phyloP scores from a whole-genome alignment of 1,140 invertebrate genomes.

The Atta cephalotes region DNA sequence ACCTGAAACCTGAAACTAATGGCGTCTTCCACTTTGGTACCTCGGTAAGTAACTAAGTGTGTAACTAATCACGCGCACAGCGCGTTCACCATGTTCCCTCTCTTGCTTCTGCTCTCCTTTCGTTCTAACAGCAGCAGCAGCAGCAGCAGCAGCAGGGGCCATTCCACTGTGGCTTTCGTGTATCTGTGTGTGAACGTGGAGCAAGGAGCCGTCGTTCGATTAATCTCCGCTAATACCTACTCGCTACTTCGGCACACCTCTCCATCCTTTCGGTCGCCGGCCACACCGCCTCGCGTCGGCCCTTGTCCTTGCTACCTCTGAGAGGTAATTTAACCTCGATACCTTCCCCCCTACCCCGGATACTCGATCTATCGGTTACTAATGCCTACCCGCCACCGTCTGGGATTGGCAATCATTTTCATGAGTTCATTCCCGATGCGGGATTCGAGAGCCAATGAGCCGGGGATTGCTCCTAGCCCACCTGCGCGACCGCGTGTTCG shows the following conservation, averaged over 20 bases:
- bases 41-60: conserved; percentile 77
- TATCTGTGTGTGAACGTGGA: conserved; percentile 65
- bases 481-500: conserved; percentile 39
- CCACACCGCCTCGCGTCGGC: conserved; percentile 66
- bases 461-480: conserved; percentile 54
- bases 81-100: conserved; percentile 56
- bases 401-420: conserved; percentile 78
- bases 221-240: conserved; percentile 81
- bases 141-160: conserved; percentile 41
- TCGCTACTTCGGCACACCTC: conserved; percentile 75
- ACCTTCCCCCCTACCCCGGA: conserved; percentile 45
- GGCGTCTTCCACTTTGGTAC: conserved; percentile 74
- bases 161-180: conserved; percentile 62
- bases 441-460: conserved; percentile 59
- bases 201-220: conserved; percentile 73
- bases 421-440: conserved; percentile 70
- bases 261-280: conserved; percentile 63
- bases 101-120: conserved; percentile 59
- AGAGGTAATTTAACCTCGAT: conserved; percentile 77
- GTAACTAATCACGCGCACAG: conserved; percentile 77
- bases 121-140: conserved; percentile 45
- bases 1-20: conserved; percentile 60
- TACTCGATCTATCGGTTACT: conserved; percentile 77
- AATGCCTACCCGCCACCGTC: conserved; percentile 70
- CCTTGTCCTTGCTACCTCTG: conserved; percentile 66